Conservation (phyloP, 2,113 vertebrate species). For the Micronycteris hirsuta region DNA sequence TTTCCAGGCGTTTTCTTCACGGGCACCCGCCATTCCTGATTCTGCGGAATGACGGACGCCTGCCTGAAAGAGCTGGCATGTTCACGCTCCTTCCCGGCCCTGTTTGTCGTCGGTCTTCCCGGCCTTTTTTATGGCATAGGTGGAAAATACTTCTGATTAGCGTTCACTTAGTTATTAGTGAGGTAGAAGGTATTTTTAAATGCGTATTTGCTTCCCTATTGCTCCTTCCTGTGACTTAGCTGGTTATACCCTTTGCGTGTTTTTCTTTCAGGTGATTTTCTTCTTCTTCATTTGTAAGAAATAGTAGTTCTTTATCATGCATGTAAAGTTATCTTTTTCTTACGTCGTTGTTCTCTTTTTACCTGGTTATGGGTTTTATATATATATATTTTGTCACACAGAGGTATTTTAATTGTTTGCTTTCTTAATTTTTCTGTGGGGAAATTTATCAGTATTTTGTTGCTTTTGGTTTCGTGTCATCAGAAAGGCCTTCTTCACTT, state of each 20-base stretch:
- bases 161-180: neutral
- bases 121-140: neutral
- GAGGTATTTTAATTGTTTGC: neutral
- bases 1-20: neutral
- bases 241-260: neutral
- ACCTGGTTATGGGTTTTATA: neutral
- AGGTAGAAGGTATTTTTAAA: neutral
- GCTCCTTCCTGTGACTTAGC: neutral
- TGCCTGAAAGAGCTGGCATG: neutral
- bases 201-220: neutral
- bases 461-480: neutral
- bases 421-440: neutral
- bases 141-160: slow-evolving; percentile 25
- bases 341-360: neutral
- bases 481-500: neutral
- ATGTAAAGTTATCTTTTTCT: neutral
- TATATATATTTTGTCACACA: neutral
- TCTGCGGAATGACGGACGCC: neutral
- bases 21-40: neutral
- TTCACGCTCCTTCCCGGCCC: neutral
- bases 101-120: neutral
- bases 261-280: neutral
- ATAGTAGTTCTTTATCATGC: neutral
- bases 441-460: neutral
- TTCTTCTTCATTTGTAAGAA: neutral